A percentile compares a stretch with the other conserved stretches of the same genome.
These are phyloP conservation scores for Orbicella faveolata DNA, from an alignment of 64 coral and sea anemone genomes.

Conservation along the genomic window DNA sequence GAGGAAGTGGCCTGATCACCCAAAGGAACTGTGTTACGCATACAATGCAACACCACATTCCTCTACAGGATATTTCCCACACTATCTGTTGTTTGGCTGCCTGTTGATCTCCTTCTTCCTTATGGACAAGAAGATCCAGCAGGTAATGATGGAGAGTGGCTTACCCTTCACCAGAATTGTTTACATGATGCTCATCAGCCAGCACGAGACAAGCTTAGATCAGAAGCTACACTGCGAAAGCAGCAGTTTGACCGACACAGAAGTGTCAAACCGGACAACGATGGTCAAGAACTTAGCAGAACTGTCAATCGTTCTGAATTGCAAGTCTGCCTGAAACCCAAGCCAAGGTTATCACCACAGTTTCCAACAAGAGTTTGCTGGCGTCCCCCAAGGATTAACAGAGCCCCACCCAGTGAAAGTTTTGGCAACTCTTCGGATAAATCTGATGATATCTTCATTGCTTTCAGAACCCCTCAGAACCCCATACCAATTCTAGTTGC, in stretches of 20 bases:
- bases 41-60: constrained; percentile 48
- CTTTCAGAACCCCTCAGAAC: neutral
- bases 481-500: neutral
- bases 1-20: constrained; percentile 45
- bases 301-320: constrained; percentile 50
- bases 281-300: constrained; percentile 25
- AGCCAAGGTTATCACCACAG: neutral
- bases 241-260: neutral
- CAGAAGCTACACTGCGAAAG: neutral
- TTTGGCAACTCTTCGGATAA: constrained; percentile 15
- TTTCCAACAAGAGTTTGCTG: no score
- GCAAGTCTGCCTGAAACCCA: constrained; percentile 54
- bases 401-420: no score
- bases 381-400: neutral
- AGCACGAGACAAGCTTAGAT: neutral
- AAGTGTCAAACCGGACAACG: neutral
- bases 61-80: constrained; percentile 46
- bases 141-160: neutral
- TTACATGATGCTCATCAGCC: neutral
- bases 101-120: constrained; percentile 5
- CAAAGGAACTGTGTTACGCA: constrained; percentile 57
- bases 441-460: neutral
- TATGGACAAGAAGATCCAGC: neutral
- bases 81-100: constrained; percentile 48
- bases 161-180: constrained; percentile 42